phyloP scores from a whole-genome alignment of 2,797 vertebrate species.

The Coregonus suidteri region DNA sequence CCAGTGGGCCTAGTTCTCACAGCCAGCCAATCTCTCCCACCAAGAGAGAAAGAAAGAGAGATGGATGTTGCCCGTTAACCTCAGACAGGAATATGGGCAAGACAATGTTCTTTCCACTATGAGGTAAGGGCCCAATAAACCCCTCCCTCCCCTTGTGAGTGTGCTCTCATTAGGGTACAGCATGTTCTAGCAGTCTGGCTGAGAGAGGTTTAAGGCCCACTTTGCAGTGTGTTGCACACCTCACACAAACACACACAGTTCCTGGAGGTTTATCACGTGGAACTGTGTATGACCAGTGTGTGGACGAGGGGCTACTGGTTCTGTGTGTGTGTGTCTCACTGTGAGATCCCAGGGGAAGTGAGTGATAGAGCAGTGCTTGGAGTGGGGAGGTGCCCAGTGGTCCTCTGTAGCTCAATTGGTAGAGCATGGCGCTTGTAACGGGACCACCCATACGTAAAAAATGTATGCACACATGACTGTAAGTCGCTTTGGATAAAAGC shows the following conservation, averaged over 20 bases:
- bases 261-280: conserved; percentile 8
- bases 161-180: conserved; percentile 55
- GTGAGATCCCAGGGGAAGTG: conserved; percentile 54
- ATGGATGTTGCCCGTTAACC: conserved; percentile 67
- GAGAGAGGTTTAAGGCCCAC: background rate
- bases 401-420: background rate
- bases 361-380: conserved; percentile 50
- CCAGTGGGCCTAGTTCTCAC: conserved; percentile 39
- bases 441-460: too few species aligned
- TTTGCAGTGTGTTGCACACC: background rate
- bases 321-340: conserved; percentile 27
- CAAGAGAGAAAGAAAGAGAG: conserved; percentile 45
- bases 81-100: conserved; percentile 71
- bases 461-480: too few species aligned
- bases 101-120: conserved; percentile 73
- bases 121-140: conserved; percentile 72
- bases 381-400: background rate
- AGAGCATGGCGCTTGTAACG: too few species aligned
- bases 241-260: background rate
- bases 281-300: too few species aligned
- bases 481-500: too few species aligned
- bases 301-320: conserved; percentile 29
- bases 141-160: conserved; percentile 47
- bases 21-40: conserved; percentile 23
- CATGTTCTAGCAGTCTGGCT: conserved; percentile 59